phyloP scores from a whole-genome alignment of 2,113 vertebrate species.

The Coturnix japonica region DNA sequence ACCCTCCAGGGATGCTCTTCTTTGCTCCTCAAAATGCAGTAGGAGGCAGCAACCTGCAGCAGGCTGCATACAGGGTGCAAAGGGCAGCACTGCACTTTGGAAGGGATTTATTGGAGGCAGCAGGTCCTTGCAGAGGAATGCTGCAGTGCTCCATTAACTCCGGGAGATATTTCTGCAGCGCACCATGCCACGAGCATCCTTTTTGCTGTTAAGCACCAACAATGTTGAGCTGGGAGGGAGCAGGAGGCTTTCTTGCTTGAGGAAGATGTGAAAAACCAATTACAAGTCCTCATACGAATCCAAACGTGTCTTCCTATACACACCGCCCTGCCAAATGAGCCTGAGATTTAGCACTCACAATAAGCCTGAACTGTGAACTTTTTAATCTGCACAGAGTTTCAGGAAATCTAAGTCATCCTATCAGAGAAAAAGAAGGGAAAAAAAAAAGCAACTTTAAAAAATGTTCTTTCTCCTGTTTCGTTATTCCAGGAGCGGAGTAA shows the following conservation, averaged over 20 bases:
- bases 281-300: slow-evolving; percentile 41
- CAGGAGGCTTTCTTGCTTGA: neutral
- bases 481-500: slow-evolving; percentile 63
- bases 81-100: neutral
- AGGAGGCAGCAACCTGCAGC: neutral
- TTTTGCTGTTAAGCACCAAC: neutral
- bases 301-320: slow-evolving; percentile 47
- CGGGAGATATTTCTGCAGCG: neutral
- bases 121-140: accelerated
- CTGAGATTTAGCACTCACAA: slow-evolving; percentile 57
- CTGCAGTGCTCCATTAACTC: neutral
- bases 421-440: neutral
- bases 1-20: neutral
- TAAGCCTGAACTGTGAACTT: slow-evolving; percentile 62
- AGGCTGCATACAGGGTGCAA: neutral
- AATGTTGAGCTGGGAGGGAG: neutral
- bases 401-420: slow-evolving; percentile 47
- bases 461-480: slow-evolving; percentile 7
- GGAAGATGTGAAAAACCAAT: slow-evolving; percentile 46
- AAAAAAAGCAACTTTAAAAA: neutral
- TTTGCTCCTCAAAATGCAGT: neutral
- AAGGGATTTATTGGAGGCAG: neutral
- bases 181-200: neutral
- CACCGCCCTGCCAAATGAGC: neutral
- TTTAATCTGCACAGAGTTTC: slow-evolving; percentile 64